Evolutionary conservation across 2,797 vertebrate genomes (phyloP), one percentile per base, ranked within the genome.

Genomic region (Glyptemys insculpta): DNA sequence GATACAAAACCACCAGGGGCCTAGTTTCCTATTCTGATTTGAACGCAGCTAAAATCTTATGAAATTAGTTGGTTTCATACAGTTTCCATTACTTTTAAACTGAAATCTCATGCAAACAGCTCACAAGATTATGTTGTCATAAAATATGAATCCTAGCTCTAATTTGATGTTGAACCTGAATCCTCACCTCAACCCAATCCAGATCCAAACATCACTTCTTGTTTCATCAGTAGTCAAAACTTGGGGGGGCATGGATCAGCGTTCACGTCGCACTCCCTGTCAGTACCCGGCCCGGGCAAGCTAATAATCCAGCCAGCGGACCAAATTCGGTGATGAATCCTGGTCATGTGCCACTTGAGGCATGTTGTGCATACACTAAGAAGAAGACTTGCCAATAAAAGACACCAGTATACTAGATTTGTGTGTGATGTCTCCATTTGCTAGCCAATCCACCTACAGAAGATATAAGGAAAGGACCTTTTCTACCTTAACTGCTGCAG

Each of bases 131-230:
- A 72, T 89, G 83, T 83, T 94, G 49, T 49, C 83, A 53, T 53
- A 95, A 86, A 95, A 90, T 27, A 79, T 11, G 57, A 91, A 93
- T 74, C 25, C 10, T 49, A 86, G 8, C 56, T 74, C 57, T 86
- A 79, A 88, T 76, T 49, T 84, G 84, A 81, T 76, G 81, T 88
- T 91, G 86, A 96, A 92, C 81, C 47, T 34, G 56, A 93, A 53
- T 57, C 15, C 14, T 25, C 87, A 53, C 27, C 25, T 57, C 74
- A 95, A 82, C 52, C 53, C 5, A 47, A 34, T 82, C 85, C 49
- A 90, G 76, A 79, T 86, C 86, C 21, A 57, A 65, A 12, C 85
- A 65, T 44, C 56, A 81, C 54, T 84, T 6, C 83, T 15, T 50
- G 89, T 94, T 76, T 84, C 90, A 52, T 79, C 62, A 23, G 19